A percentile compares a stretch with the other conserved stretches of the same genome.
These are phyloP conservation scores for Xiphophorus birchmanni DNA, from an alignment of 2,797 vertebrate genomes.

Conservation along the genomic window DNA sequence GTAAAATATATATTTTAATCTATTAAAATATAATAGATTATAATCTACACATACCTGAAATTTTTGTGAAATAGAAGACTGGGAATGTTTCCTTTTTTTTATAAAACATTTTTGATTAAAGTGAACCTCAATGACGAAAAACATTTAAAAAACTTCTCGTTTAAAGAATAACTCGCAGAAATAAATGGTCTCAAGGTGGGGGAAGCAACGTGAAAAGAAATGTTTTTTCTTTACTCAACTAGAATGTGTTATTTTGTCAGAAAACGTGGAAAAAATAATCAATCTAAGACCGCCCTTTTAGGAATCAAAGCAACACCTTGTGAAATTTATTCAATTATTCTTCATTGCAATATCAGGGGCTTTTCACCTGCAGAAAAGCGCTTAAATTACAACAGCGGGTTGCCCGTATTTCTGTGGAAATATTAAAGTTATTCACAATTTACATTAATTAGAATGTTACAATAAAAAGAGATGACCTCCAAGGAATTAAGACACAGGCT, in stretches of 20 bases:
- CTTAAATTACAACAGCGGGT: constrained; percentile 89
- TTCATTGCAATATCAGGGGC: constrained; percentile 82
- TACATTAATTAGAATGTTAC: constrained; percentile 92
- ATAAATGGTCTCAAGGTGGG: background rate
- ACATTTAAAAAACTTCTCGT: too few species aligned
- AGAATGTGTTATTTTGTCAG: constrained; percentile 20
- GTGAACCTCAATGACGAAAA: background rate
- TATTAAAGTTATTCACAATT: constrained; percentile 94
- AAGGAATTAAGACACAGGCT: constrained; percentile 81
- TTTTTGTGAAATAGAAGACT: background rate
- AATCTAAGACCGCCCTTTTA: constrained; percentile 77
- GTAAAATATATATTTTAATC: background rate
- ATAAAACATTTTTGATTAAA: background rate
- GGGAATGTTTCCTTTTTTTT: background rate
- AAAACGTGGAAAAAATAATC: constrained; percentile 66
- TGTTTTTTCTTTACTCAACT: background rate
- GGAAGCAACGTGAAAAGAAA: background rate
- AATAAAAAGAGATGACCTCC: constrained; percentile 81
- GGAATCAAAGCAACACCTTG: constrained; percentile 85
- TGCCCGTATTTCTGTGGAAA: constrained; percentile 84
- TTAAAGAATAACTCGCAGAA: background rate
- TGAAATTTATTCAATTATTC: constrained; percentile 94
- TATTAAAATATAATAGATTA: background rate
- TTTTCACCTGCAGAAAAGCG: constrained; percentile 86
- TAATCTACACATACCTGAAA: background rate